Evolutionary conservation across 2,888 invertebrate species (phyloP).

Genomic region (Serrognathus titanus): DNA sequence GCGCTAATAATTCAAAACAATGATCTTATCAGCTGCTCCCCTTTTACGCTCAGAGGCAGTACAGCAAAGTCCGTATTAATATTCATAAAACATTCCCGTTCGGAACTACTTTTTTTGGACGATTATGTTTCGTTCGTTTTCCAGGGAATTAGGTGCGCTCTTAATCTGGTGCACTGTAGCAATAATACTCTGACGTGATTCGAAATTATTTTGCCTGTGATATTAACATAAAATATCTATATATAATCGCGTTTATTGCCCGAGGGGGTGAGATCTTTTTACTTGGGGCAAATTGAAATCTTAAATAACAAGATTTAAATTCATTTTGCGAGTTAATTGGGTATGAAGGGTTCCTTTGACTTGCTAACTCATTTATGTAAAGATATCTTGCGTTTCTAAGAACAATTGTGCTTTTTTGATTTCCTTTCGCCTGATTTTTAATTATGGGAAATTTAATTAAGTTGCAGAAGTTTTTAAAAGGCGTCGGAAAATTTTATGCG

Average conservation of each 20-base stretch:
- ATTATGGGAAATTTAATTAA: neutral
- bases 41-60: too few relatives aligned
- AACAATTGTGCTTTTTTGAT: slow-evolving; percentile 13
- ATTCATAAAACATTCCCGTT: too few relatives aligned
- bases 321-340: slow-evolving; percentile 24
- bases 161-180: neutral
- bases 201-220: neutral
- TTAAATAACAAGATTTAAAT: slow-evolving; percentile 25
- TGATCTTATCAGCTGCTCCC: too few relatives aligned
- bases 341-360: slow-evolving; percentile 25
- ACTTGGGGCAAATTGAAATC: slow-evolving; percentile 16
- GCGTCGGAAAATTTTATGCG: too few relatives aligned
- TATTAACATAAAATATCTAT: slow-evolving; percentile 2
- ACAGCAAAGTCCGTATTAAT: too few relatives aligned
- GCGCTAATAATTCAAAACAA: too few relatives aligned
- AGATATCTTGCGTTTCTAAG: slow-evolving; percentile 12
- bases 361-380: slow-evolving; percentile 16
- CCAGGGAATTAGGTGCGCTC: too few relatives aligned
- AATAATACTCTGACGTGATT: neutral
- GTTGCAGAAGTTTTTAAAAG: too few relatives aligned
- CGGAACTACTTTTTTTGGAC: too few relatives aligned
- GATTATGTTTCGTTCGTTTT: too few relatives aligned
- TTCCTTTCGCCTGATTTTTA: slow-evolving; percentile 2
- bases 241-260: neutral
- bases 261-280: neutral